These are phyloP conservation scores for Hypanus sabinus DNA, from an alignment of 2,113 vertebrate species.

Conservation along the genomic window DNA sequence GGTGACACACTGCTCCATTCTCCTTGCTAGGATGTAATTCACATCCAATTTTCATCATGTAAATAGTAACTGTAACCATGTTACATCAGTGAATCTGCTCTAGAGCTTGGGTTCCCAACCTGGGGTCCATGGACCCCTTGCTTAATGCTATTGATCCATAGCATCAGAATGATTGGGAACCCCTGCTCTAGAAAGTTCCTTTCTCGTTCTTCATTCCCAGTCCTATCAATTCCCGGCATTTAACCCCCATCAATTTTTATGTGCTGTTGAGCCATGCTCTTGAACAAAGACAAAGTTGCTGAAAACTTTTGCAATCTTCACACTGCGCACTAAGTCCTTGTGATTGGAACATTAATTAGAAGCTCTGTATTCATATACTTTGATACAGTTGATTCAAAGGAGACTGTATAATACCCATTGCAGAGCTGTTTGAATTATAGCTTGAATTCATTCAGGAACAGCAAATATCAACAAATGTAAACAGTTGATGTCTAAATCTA, in stretches of 20 bases:
- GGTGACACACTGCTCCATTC: not conserved
- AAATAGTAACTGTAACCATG: not conserved
- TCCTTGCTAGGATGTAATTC: not conserved
- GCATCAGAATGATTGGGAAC: no score
- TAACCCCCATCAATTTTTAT: no score
- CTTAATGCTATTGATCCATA: no score
- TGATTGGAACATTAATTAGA: not conserved
- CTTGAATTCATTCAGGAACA: no score
- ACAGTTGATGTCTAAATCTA: not conserved
- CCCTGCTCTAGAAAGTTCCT: not conserved
- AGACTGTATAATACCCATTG: not conserved
- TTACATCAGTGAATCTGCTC: not conserved
- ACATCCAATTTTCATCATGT: not conserved
- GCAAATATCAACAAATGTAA: not conserved
- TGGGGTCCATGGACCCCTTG: no score
- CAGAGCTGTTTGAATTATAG: not conserved
- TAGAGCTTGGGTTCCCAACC: no score
- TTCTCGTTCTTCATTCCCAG: not conserved
- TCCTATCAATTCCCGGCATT: no score
- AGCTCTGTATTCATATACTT: not conserved
- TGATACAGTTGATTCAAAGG: not conserved
- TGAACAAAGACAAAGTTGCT: not conserved
- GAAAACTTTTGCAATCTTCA: not conserved
- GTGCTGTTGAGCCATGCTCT: not conserved
- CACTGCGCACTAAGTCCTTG: not conserved